A percentile compares a stretch with the other conserved stretches of the same genome.
phyloP scores from a whole-genome alignment of 2,113 vertebrate genomes.

The Ovis canadensis region DNA sequence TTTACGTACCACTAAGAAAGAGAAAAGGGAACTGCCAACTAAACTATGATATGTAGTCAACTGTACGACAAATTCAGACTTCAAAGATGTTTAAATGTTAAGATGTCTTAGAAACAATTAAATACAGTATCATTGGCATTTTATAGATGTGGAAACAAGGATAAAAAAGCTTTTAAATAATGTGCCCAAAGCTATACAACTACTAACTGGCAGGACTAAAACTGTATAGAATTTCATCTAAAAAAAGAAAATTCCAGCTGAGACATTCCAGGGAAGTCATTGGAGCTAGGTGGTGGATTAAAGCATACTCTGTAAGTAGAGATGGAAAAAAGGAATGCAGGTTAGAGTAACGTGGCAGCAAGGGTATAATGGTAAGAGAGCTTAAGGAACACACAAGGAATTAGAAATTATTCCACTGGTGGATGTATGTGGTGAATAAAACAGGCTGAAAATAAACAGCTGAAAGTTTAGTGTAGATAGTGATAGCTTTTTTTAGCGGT shows the following conservation, averaged over 20 bases:
- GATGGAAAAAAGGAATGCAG: not conserved
- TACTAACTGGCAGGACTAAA: not conserved
- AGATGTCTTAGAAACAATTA: not conserved
- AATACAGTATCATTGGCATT: not conserved
- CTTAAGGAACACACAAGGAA: not conserved
- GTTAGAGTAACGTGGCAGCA: not conserved
- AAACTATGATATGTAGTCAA: not conserved
- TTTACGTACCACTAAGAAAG: not conserved
- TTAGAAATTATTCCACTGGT: not conserved
- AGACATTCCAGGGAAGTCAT: not conserved
- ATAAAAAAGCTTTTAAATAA: not conserved
- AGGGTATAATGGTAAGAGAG: not conserved
- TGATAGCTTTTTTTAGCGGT: not conserved
- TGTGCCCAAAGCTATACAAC: not conserved
- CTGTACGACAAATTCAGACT: not conserved
- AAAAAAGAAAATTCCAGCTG: not conserved
- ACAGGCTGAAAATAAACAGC: not conserved
- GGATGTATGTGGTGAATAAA: not conserved
- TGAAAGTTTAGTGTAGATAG: not conserved
- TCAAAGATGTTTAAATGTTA: not conserved
- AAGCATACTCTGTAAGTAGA: not conserved
- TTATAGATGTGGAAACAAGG: not conserved
- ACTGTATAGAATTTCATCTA: not conserved
- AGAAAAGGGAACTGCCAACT: not conserved
- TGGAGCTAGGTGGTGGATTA: not conserved